phyloP scores from a whole-genome alignment of 2,797 vertebrate genomes.

The Psittacula derbiana region DNA sequence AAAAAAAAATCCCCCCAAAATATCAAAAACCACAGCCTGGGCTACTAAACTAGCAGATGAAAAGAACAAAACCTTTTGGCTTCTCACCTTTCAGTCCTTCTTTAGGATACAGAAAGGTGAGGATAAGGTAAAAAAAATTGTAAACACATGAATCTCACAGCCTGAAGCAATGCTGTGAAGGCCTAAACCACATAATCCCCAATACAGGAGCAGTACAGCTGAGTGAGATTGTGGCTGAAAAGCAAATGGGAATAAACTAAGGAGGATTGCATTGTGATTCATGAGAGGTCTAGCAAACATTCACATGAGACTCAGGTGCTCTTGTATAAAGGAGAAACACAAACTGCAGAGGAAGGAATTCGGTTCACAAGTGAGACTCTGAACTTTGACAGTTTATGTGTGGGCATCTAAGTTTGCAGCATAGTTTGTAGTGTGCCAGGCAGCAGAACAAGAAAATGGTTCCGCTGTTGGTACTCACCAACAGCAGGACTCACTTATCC shows the following conservation, averaged over 20 bases:
- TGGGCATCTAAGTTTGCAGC: neutral
- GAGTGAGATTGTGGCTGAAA: neutral
- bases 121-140: neutral
- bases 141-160: neutral
- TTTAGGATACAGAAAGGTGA: neutral
- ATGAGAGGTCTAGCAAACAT: neutral
- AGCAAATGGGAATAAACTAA: neutral
- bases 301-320: neutral
- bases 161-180: neutral
- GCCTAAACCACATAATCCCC: neutral
- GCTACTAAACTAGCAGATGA: neutral
- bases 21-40: neutral
- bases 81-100: neutral
- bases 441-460: neutral
- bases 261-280: neutral
- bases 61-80: neutral
- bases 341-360: neutral
- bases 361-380: neutral
- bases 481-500: neutral
- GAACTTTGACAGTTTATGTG: neutral
- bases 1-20: neutral
- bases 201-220: neutral
- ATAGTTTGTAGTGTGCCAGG: neutral
- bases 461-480: neutral
- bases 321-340: neutral